phyloP scores from a whole-genome alignment of 2,888 invertebrate species.

The Eristalis arbustorum region DNA sequence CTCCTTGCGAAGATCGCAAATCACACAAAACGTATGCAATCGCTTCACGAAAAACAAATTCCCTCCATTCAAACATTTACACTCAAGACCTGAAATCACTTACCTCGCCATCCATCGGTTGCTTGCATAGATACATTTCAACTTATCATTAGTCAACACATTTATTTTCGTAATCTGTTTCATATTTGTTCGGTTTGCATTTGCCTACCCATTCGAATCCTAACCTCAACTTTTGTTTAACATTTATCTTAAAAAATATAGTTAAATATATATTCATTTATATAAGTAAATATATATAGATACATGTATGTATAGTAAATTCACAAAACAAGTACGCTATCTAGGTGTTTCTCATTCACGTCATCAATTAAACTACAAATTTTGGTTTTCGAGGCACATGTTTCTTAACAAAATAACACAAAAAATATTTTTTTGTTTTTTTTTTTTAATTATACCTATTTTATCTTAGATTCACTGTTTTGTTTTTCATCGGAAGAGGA shows the following conservation, averaged over 20 bases:
- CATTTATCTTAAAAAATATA: neutral
- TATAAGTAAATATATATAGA: constrained; percentile 4
- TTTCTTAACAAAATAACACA: constrained; percentile 55
- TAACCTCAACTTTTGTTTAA: neutral
- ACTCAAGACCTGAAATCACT: constrained; percentile 5
- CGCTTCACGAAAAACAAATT: neutral
- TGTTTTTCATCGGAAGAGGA: neutral
- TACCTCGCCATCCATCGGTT: neutral
- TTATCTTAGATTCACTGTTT: constrained; percentile 31
- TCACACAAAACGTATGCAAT: neutral
- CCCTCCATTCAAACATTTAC: neutral
- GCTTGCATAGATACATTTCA: neutral
- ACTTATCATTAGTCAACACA: neutral
- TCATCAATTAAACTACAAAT: constrained; percentile 49
- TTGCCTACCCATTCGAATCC: neutral
- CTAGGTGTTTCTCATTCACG: constrained; percentile 23
- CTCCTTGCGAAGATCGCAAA: too few relatives aligned
- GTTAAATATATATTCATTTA: neutral
- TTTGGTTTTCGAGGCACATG: constrained; percentile 63
- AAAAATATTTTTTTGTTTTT: neutral
- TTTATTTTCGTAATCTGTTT: neutral
- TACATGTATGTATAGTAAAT: constrained; percentile 23
- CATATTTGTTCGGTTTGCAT: too few relatives aligned
- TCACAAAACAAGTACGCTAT: constrained; percentile 56
- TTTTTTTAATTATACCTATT: constrained; percentile 13